phyloP scores from a whole-genome alignment of 2,888 invertebrate species.

The Acronicta aceris region DNA sequence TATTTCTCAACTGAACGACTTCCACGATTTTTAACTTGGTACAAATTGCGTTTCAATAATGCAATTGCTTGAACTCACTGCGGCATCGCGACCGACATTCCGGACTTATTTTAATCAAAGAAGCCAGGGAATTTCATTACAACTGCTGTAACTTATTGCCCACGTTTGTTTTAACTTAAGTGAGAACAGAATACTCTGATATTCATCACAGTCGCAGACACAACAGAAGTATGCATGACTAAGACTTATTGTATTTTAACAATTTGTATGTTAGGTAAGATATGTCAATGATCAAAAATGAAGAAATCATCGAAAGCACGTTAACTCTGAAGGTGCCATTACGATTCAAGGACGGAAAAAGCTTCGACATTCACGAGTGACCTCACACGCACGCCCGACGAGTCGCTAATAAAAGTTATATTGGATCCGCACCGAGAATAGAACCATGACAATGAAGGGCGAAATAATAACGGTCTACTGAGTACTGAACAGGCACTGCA shows the following conservation, averaged over 20 bases:
- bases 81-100: constrained; percentile 41
- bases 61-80: constrained; percentile 53
- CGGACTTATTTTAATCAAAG: constrained; percentile 68
- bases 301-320: constrained; percentile 18
- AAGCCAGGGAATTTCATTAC: constrained; percentile 72
- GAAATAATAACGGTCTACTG: constrained; percentile 41
- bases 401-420: constrained; percentile 65
- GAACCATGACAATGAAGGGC: constrained; percentile 53
- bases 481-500: constrained; percentile 24
- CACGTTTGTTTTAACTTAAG: constrained; percentile 61
- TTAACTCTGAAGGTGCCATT: constrained; percentile 27
- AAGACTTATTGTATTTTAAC: constrained; percentile 7
- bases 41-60: constrained; percentile 46
- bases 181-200: constrained; percentile 19
- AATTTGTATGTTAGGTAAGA: background rate
- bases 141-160: constrained; percentile 60
- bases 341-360: constrained; percentile 39
- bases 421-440: constrained; percentile 59
- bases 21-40: constrained; percentile 40
- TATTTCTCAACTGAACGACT: constrained; percentile 39
- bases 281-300: background rate
- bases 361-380: constrained; percentile 63
- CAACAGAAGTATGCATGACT: background rate
- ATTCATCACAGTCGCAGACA: constrained; percentile 9
- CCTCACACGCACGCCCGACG: constrained; percentile 49